Evolutionary conservation across 2,888 invertebrate genomes (phyloP).

Genomic region (Rapana venosa): DNA sequence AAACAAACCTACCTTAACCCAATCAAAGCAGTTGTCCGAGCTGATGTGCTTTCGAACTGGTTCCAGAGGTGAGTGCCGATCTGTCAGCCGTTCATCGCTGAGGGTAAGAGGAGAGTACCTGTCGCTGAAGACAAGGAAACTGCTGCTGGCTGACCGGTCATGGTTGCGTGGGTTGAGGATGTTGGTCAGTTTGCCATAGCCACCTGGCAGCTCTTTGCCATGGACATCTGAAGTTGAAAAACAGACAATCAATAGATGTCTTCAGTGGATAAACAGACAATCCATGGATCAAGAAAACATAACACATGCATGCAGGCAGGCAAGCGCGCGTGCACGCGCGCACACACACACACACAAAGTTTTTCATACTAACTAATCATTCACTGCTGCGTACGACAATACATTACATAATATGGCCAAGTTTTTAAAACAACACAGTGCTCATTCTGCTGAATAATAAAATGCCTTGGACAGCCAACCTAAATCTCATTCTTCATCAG

Average conservation of each 20-base stretch:
- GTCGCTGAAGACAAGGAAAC: conserved; percentile 47
- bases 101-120: conserved; percentile 27
- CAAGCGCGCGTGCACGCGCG: too few species aligned
- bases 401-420: too few species aligned
- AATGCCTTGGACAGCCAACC: too few species aligned
- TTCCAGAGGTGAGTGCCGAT: conserved; percentile 41
- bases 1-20: conserved; percentile 23
- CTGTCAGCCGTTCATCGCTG: not conserved
- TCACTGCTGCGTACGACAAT: too few species aligned
- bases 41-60: conserved; percentile 31
- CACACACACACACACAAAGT: too few species aligned
- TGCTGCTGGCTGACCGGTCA: conserved; percentile 55
- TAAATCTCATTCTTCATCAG: too few species aligned
- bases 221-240: conserved; percentile 20
- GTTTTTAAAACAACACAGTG: too few species aligned
- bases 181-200: conserved; percentile 60
- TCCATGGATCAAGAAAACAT: too few species aligned
- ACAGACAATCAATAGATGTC: not conserved
- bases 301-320: too few species aligned
- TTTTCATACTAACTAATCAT: too few species aligned
- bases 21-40: conserved; percentile 40
- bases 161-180: conserved; percentile 69
- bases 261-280: too few species aligned
- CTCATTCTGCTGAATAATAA: too few species aligned
- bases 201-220: conserved; percentile 9